These are phyloP conservation scores for Tipula unca DNA, from an alignment of 2,888 invertebrate genomes.

Conservation along the genomic window DNA sequence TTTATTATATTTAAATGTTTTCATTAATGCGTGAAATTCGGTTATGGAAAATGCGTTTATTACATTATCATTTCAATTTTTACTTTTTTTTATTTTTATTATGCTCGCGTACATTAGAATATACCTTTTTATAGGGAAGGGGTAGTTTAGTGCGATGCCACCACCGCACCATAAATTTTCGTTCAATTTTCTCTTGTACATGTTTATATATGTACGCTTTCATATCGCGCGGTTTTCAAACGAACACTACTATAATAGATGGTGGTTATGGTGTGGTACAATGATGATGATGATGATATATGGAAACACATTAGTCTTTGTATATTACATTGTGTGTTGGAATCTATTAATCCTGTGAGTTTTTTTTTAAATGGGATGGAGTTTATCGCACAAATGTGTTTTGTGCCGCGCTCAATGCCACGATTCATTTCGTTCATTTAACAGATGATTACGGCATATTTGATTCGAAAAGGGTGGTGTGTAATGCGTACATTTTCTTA, in stretches of 20 bases:
- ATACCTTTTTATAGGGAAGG: background rate
- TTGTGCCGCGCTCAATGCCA: background rate
- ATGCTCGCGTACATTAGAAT: background rate
- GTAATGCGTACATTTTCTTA: no score
- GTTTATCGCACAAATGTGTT: background rate
- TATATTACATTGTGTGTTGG: background rate
- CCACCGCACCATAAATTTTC: background rate
- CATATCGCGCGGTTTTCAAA: background rate
- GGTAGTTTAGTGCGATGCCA: background rate
- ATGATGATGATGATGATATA: background rate
- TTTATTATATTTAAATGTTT: background rate
- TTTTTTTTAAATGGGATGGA: background rate
- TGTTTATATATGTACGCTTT: background rate
- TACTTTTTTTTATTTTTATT: background rate
- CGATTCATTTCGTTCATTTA: background rate
- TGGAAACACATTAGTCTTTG: constrained; percentile 8
- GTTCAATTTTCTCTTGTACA: background rate
- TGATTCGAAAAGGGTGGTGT: no score
- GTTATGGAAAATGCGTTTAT: constrained; percentile 14
- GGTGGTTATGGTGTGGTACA: background rate
- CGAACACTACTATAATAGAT: background rate
- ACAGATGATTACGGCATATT: background rate
- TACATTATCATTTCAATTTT: constrained; percentile 8
- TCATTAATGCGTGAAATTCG: constrained; percentile 8
- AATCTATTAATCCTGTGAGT: background rate